Evolutionary conservation across 2,113 vertebrate genomes (phyloP), one percentile per base, ranked within the genome.

Genomic region (Serinus canaria): DNA sequence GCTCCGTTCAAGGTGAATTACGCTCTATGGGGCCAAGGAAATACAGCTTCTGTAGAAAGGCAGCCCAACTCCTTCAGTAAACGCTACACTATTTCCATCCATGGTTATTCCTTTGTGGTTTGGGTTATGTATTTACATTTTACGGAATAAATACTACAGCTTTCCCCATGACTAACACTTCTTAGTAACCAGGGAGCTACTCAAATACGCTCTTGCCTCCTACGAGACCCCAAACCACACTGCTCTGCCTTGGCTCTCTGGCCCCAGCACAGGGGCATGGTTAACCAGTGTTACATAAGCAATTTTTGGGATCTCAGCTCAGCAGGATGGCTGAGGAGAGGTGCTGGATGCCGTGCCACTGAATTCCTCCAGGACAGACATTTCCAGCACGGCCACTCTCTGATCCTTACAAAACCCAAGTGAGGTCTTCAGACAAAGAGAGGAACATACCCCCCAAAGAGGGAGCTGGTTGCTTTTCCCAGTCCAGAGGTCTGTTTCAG

Each of bases 41-140:
- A 95, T 80, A 63, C 92, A 86, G 95, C 95, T 96, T 89, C 95
- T 94, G 94, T 72, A 81, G 94, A 70, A 83, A 93, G 1, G n/a
- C 77, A 10, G 84, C 92, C 92, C 95, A 72, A 73, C 92, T 94
- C 92, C 88, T 94, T 94, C 88, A 39, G 83, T 93, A 89, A 95
- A 96, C 11, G 88, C 94, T 94, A 68, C 94, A 81, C 94, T 97
- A 89, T 96, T 95, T 96, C 95, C 92, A 96, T 92, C 94, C 92
- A 41, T 6, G 85, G 52, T 64, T 92, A 95, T 86, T 93, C 94
- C 90, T 90, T 77, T 87, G 96, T 96, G 96, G 96, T 97, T 96
- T 97, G 93, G 95, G 90, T 87, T 96, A 96, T 87, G 93, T 96
- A 97, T 97, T 97, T 97, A 97, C 96, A 96, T 97, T 96, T 83